A percentile compares a stretch with the other conserved stretches of the same genome.
phyloP scores from a whole-genome alignment of 2,888 invertebrate genomes.

The Napeogenes sylphis region DNA sequence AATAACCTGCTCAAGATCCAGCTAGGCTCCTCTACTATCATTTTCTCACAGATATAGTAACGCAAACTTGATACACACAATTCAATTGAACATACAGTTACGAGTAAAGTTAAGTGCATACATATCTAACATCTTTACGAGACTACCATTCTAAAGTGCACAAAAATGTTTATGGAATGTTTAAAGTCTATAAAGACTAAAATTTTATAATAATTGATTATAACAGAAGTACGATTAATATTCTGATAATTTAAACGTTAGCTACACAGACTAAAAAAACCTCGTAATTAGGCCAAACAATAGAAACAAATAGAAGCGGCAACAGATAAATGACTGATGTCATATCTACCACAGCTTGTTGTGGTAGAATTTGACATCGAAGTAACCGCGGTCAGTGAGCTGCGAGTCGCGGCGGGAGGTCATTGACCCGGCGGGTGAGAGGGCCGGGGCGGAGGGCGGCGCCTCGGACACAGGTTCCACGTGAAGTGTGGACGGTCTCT shows the following conservation, averaged over 20 bases:
- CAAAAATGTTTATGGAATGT: slow-evolving; percentile 6
- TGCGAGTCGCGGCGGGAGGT: slow-evolving; percentile 55
- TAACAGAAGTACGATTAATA: slow-evolving; percentile 6
- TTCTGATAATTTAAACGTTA: background rate
- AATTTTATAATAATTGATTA: background rate
- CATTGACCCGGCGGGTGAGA: slow-evolving; percentile 38
- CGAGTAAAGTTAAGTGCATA: background rate
- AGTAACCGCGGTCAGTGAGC: slow-evolving; percentile 81
- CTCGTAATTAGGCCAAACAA: background rate
- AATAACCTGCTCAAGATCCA: background rate
- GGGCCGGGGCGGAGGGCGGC: slow-evolving; percentile 17
- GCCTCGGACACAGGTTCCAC: slow-evolving; percentile 33
- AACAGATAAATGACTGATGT: slow-evolving; percentile 14
- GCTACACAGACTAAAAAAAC: slow-evolving; percentile 5
- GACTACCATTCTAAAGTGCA: background rate
- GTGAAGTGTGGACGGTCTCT: slow-evolving; percentile 40
- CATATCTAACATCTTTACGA: slow-evolving; percentile 5
- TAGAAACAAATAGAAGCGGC: background rate
- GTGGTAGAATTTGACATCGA: slow-evolving; percentile 88
- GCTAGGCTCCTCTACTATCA: background rate
- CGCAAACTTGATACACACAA: background rate
- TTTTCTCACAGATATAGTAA: background rate
- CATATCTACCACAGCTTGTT: slow-evolving; percentile 83
- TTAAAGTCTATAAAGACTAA: slow-evolving; percentile 5
- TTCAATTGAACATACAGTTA: background rate